Conservation (phyloP, 2,113 vertebrate species). For the Rhea americana region DNA sequence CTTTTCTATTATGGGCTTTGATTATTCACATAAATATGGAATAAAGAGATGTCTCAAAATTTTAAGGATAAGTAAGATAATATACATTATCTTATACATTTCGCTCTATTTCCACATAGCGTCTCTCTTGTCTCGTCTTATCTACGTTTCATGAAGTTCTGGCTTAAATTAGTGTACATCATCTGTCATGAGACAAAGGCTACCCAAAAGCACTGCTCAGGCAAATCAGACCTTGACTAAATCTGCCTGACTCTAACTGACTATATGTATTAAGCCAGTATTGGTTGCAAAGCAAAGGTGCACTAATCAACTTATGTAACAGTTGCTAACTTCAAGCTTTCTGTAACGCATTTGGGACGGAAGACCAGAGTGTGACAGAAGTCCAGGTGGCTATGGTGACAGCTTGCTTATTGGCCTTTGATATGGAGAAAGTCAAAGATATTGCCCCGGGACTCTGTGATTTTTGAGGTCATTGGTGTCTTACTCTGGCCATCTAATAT, state of each 20-base stretch:
- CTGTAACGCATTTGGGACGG: not conserved
- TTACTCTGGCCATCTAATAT: not conserved
- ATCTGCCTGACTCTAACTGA: not conserved
- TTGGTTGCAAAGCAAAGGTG: not conserved
- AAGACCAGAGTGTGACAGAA: not conserved
- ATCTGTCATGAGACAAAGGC: not conserved
- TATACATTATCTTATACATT: not conserved
- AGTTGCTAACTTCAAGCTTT: not conserved
- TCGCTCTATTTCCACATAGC: not conserved
- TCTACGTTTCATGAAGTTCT: not conserved
- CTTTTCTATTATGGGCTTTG: not conserved
- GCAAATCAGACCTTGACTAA: not conserved
- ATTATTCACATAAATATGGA: not conserved
- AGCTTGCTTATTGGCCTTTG: not conserved
- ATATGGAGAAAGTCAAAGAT: not conserved
- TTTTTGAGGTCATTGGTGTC: not conserved
- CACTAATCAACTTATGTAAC: not conserved
- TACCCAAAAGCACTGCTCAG: not conserved
- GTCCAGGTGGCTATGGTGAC: not conserved
- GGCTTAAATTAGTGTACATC: not conserved
- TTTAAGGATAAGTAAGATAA: not conserved
- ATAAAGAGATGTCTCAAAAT: not conserved
- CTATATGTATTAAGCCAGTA: not conserved
- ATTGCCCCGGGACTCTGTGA: not conserved
- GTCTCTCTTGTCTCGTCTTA: not conserved